Evolutionary conservation across 2,888 invertebrate genomes (phyloP).

Genomic region (Synergus itoensis): DNA sequence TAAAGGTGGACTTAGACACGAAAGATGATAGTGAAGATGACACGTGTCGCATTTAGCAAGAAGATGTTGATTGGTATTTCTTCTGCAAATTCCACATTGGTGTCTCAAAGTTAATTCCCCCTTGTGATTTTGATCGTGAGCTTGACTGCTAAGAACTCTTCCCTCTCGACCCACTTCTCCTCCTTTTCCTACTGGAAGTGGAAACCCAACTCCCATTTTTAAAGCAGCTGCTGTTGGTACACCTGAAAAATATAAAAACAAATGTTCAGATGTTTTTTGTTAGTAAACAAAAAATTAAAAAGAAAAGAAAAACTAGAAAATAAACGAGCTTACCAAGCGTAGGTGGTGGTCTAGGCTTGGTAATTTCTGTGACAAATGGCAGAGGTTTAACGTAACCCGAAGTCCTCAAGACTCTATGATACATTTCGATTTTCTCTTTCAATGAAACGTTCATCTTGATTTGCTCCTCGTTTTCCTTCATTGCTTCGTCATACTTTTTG

Average conservation of each 20-base stretch:
- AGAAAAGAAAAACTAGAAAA: background rate
- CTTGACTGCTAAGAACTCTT: constrained; percentile 79
- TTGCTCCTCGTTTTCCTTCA: constrained; percentile 84
- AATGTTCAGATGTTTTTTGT: constrained; percentile 17
- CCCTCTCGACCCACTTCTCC: constrained; percentile 86
- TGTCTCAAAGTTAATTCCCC: constrained; percentile 81
- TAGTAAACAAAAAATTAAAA: background rate
- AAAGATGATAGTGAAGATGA: constrained; percentile 93
- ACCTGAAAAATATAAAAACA: constrained; percentile 35
- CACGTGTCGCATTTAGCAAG: constrained; percentile 98
- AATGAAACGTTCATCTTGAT: constrained; percentile 81
- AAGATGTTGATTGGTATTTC: constrained; percentile 94
- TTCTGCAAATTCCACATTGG: constrained; percentile 92
- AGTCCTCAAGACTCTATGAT: constrained; percentile 70
- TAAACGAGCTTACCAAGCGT: constrained; percentile 66
- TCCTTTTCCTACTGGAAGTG: constrained; percentile 84
- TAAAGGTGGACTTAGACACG: constrained; percentile 96
- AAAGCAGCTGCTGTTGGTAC: constrained; percentile 90
- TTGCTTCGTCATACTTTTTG: constrained; percentile 88
- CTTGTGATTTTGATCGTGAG: constrained; percentile 74
- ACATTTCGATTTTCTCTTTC: constrained; percentile 79
- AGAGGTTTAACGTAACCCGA: constrained; percentile 72
- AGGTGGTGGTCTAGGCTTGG: constrained; percentile 69
- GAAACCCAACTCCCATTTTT: constrained; percentile 93
- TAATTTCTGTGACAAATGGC: constrained; percentile 68